Evolutionary conservation across 2,888 invertebrate genomes (phyloP).

Genomic region (Boloria selene): DNA sequence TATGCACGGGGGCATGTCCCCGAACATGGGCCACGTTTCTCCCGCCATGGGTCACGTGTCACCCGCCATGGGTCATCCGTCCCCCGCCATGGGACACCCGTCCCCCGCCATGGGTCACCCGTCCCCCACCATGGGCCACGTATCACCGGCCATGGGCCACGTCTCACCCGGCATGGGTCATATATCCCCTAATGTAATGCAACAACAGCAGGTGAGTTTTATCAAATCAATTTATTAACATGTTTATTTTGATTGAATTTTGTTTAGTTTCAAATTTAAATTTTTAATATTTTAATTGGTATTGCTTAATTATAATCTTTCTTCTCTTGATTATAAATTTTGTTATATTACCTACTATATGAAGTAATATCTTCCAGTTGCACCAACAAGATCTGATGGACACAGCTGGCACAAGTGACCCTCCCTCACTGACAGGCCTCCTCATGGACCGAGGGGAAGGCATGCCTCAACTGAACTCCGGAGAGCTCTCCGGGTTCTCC

Average conservation of each 20-base stretch:
- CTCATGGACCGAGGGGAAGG: constrained; percentile 51
- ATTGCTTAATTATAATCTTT: background rate
- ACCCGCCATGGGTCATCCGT: constrained; percentile 39
- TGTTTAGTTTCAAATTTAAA: no score
- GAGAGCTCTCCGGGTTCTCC: constrained; percentile 71
- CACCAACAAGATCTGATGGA: constrained; percentile 51
- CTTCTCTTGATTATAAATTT: background rate
- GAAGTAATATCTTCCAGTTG: constrained; percentile 26
- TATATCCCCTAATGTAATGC: constrained; percentile 33
- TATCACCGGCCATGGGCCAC: constrained; percentile 44
- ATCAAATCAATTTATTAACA: background rate
- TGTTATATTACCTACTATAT: background rate
- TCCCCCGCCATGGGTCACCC: constrained; percentile 43
- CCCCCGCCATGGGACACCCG: constrained; percentile 44
- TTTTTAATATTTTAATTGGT: no score
- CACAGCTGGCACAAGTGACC: constrained; percentile 39
- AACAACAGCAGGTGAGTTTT: constrained; percentile 37
- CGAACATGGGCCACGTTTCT: constrained; percentile 48
- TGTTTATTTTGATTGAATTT: background rate
- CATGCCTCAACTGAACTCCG: constrained; percentile 68
- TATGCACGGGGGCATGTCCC: constrained; percentile 23
- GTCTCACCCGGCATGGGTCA: constrained; percentile 45
- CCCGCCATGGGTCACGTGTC: constrained; percentile 43
- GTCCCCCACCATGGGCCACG: constrained; percentile 36
- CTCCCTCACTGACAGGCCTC: constrained; percentile 54